A percentile compares a stretch with the other conserved stretches of the same genome.
These are phyloP conservation scores for Camponotus pennsylvanicus DNA, from an alignment of 1,140 invertebrate species.

Conservation along the genomic window DNA sequence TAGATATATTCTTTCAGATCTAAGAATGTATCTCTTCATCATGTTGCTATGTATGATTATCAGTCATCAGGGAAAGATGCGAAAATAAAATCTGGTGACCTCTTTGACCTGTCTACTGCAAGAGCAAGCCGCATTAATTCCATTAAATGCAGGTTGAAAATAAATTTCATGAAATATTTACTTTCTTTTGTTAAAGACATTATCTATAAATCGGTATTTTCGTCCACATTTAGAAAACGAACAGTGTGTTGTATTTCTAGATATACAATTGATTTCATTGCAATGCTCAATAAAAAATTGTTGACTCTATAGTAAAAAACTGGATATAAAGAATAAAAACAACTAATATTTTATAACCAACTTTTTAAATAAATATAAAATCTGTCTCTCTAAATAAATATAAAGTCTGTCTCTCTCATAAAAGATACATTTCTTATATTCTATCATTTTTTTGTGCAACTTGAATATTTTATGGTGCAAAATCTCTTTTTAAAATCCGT, in stretches of 20 bases:
- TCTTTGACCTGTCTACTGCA: conserved; percentile 37
- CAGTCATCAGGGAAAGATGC: conserved; percentile 19
- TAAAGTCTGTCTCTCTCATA: not conserved
- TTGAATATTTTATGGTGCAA: conserved; percentile 13
- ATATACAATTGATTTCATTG: not conserved
- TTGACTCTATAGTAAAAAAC: not conserved
- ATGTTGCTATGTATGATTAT: not conserved
- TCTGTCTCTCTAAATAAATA: too few species aligned
- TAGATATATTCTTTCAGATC: not conserved
- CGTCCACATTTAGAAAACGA: not conserved
- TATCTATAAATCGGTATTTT: conserved; percentile 33
- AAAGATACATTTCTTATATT: conserved; percentile 10
- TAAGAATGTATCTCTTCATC: not conserved
- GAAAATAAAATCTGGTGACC: conserved; percentile 32
- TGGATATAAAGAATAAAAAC: not conserved
- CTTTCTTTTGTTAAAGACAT: not conserved
- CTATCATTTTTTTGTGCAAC: not conserved
- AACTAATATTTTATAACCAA: conserved; percentile 15
- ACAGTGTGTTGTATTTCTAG: not conserved
- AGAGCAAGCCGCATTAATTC: conserved; percentile 6
- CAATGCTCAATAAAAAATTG: conserved; percentile 2
- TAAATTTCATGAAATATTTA: conserved; percentile 54
- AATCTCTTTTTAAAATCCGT: conserved; percentile 63
- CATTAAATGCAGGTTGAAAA: conserved; percentile 13
- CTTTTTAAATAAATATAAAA: not conserved